These are phyloP conservation scores for Dromococcyx pavoninus DNA, from an alignment of 2,797 vertebrate species.

Conservation along the genomic window DNA sequence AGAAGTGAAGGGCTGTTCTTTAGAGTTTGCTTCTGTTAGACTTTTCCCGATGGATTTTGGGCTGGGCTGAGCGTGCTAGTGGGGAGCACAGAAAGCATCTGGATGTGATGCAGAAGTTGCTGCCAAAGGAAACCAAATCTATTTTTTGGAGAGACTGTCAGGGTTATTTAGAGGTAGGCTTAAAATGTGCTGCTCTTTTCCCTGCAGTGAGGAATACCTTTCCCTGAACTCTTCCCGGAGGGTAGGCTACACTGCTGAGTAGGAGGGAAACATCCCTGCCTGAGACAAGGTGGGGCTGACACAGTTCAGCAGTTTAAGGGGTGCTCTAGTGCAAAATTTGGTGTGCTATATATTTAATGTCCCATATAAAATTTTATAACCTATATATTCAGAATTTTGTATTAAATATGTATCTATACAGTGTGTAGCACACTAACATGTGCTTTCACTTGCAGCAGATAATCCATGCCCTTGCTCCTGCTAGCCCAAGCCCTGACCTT, in stretches of 20 bases:
- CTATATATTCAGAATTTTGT: not conserved
- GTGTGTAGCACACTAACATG: not conserved
- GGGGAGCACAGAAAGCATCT: not conserved
- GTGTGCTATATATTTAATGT: not conserved
- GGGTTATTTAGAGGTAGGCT: conserved; percentile 29
- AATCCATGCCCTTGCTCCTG: not conserved
- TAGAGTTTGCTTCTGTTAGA: not conserved
- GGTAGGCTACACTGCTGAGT: not conserved
- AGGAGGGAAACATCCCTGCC: not conserved
- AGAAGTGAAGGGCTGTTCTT: not conserved
- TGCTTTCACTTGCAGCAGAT: not conserved
- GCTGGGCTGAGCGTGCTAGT: not conserved
- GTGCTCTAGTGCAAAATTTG: not conserved
- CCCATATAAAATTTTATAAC: not conserved
- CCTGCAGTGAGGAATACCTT: conserved; percentile 1
- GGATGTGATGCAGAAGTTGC: not conserved
- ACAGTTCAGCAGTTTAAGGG: not conserved
- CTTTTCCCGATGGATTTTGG: not conserved
- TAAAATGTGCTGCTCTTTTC: conserved; percentile 1
- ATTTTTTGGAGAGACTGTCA: not conserved
- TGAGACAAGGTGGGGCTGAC: not conserved
- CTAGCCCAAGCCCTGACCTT: not conserved
- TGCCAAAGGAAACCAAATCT: not conserved
- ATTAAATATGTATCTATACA: not conserved
- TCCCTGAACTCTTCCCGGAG: not conserved